Evolutionary conservation across 2,797 vertebrate genomes (phyloP).

Genomic region (Tragelaphus eurycerus): DNA sequence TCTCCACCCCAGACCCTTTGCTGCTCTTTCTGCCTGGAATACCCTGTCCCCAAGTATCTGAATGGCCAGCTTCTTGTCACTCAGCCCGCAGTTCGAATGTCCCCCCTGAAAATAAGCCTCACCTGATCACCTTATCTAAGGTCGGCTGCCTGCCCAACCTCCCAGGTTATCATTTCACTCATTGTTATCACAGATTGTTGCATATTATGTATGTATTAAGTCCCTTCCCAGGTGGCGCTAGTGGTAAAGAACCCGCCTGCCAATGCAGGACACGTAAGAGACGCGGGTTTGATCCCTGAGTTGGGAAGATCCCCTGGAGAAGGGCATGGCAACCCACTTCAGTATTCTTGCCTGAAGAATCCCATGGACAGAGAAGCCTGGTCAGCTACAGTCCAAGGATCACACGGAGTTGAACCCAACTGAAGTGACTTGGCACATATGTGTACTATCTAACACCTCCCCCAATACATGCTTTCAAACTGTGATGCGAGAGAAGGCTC

Average conservation of each 20-base stretch:
- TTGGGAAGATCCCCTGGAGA: not conserved
- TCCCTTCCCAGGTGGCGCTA: not conserved
- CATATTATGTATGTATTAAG: not conserved
- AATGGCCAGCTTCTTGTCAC: not conserved
- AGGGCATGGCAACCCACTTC: not conserved
- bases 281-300: not conserved
- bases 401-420: accelerated
- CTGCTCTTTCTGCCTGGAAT: not conserved
- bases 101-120: not conserved
- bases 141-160: not conserved
- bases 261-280: not conserved
- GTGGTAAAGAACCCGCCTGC: not conserved
- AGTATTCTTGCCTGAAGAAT: not conserved
- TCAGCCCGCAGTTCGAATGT: not conserved
- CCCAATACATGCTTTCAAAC: not conserved
- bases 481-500: not conserved
- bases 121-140: not conserved
- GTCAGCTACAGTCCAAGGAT: not conserved
- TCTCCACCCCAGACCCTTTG: not conserved
- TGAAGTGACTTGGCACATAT: not conserved
- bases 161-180: not conserved
- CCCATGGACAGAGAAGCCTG: not conserved
- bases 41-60: not conserved
- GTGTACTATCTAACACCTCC: not conserved
- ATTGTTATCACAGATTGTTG: not conserved